Percentiles rank a stretch among this genome's conserved stretches.
Conservation (phyloP, 2,888 invertebrate genomes). For the Blera fallax region DNA sequence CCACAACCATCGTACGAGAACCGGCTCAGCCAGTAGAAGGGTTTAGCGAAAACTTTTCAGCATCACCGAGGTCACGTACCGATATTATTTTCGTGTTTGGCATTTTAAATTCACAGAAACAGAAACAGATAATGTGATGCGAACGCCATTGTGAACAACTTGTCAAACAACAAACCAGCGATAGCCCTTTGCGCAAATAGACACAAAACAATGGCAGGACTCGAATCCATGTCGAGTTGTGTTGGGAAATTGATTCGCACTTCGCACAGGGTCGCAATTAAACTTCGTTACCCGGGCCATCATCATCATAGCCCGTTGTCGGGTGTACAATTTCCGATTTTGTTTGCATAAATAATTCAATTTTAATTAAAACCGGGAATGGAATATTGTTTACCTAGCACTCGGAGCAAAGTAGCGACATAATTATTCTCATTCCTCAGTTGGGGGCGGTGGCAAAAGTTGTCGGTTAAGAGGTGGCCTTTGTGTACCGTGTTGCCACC, state of each 20-base stretch:
- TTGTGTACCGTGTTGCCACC: conserved; percentile 9
- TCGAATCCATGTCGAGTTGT: conserved; percentile 38
- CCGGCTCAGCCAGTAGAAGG: conserved; percentile 32
- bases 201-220: conserved; percentile 50
- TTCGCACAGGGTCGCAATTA: conserved; percentile 57
- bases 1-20: neutral
- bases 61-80: conserved; percentile 57
- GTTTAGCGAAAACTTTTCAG: conserved; percentile 42
- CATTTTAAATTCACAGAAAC: conserved; percentile 61
- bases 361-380: conserved; percentile 72
- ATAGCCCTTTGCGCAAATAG: conserved; percentile 53
- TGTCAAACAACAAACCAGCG: conserved; percentile 49
- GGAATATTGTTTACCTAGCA: conserved; percentile 72
- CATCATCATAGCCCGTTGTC: conserved; percentile 8
- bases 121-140: conserved; percentile 36
- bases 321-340: conserved; percentile 65
- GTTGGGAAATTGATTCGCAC: conserved; percentile 63
- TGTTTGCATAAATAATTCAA: conserved; percentile 73
- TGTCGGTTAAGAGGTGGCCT: conserved; percentile 20
- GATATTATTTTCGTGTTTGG: conserved; percentile 60
- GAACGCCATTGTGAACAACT: conserved; percentile 23
- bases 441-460: neutral
- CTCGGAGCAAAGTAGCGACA: conserved; percentile 70
- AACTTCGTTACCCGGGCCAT: conserved; percentile 55
- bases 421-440: conserved; percentile 59